Evolutionary conservation across 2,888 invertebrate species (phyloP).

Genomic region (Pelosia muscerda): DNA sequence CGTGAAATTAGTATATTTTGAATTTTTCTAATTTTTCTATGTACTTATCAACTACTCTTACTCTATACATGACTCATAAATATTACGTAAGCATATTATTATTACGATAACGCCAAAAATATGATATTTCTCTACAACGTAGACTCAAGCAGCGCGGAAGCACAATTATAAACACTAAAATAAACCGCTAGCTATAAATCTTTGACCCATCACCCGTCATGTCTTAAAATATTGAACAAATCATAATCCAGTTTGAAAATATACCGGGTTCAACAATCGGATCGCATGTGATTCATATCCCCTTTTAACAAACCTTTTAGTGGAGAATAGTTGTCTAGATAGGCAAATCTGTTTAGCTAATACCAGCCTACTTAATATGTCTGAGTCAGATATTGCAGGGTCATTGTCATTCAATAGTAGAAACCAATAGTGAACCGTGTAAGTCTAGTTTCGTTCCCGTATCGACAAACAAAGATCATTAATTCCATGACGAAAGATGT

Average conservation of each 20-base stretch:
- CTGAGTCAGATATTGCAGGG: background rate
- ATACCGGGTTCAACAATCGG: constrained; percentile 13
- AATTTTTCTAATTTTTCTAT: no score
- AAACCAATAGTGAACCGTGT: background rate
- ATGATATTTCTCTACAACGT: background rate
- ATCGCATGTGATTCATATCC: constrained; percentile 6
- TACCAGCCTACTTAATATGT: background rate
- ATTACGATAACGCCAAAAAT: background rate
- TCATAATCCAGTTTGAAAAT: background rate
- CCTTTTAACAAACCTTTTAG: constrained; percentile 13
- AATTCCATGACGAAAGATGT: background rate
- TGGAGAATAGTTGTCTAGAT: constrained; percentile 3
- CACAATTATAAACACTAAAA: background rate
- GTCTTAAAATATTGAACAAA: constrained; percentile 11
- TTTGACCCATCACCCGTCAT: constrained; percentile 3
- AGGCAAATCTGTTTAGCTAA: background rate
- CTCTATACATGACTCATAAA: no score
- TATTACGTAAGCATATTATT: no score
- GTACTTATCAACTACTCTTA: no score
- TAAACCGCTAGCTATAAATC: constrained; percentile 7
- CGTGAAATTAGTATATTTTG: no score
- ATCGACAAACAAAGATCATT: background rate
- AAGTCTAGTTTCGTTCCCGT: background rate
- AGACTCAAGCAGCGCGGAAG: background rate
- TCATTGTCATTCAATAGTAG: background rate